Evolutionary conservation across 2,888 invertebrate genomes (phyloP).

Genomic region (Slavum lentiscoides): DNA sequence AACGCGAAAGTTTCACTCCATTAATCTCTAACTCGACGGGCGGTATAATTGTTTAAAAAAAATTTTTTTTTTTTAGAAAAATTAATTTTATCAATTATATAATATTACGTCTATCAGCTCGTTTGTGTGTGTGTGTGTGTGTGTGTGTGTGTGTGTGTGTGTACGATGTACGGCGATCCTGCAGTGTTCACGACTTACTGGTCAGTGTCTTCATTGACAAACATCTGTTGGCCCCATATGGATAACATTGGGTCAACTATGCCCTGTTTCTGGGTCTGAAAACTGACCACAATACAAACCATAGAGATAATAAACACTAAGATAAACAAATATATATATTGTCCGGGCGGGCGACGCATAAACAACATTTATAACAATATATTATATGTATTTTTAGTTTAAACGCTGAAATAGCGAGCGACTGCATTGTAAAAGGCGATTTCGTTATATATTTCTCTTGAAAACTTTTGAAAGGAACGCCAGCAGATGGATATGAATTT

Average conservation of each 20-base stretch:
- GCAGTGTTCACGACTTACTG: conserved; percentile 74
- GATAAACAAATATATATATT: conserved; percentile 19
- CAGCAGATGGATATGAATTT: too few species aligned
- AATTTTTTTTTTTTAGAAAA: too few species aligned
- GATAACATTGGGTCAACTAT: conserved; percentile 98
- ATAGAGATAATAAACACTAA: conserved; percentile 54
- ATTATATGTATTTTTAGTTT: too few species aligned
- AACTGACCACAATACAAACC: conserved; percentile 61
- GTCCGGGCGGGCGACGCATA: conserved; percentile 20
- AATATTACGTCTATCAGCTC: conserved; percentile 26
- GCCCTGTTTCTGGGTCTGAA: conserved; percentile 80
- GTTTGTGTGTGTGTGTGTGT: conserved; percentile 29
- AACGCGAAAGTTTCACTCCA: too few species aligned
- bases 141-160: conserved; percentile 42
- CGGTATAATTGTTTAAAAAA: too few species aligned
- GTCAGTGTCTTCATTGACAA: conserved; percentile 95
- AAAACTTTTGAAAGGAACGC: too few species aligned
- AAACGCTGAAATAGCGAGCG: too few species aligned
- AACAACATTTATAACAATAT: neutral
- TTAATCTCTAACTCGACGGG: too few species aligned
- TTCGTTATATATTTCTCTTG: too few species aligned
- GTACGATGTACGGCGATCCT: conserved; percentile 54
- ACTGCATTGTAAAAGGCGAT: too few species aligned
- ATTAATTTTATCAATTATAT: too few species aligned
- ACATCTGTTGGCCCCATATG: conserved; percentile 97